Evolutionary conservation across 2,113 vertebrate genomes (phyloP).

Genomic region (Australoheros scitulus): DNA sequence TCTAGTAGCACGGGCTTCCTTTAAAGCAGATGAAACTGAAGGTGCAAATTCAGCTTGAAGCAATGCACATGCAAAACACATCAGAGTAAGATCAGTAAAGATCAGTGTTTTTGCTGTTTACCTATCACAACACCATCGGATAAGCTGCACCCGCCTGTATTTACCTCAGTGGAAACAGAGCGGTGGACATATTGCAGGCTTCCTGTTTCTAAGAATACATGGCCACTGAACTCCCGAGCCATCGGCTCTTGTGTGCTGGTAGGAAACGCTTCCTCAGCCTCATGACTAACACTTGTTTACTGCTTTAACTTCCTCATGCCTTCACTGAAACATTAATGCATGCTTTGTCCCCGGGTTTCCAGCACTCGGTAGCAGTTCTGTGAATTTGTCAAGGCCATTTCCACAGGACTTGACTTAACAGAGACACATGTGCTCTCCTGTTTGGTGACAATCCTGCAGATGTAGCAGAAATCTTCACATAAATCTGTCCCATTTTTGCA

Average conservation of each 20-base stretch:
- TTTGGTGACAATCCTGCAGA: neutral
- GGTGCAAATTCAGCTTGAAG: neutral
- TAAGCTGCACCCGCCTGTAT: constrained; percentile 24
- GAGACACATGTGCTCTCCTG: neutral
- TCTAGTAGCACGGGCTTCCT: neutral
- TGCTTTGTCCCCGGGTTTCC: constrained; percentile 15
- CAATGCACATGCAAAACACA: neutral
- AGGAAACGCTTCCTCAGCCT: constrained; percentile 63
- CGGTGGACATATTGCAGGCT: constrained; percentile 54
- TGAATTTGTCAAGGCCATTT: constrained; percentile 48
- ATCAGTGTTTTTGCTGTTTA: constrained; percentile 32
- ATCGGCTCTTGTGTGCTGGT: constrained; percentile 40
- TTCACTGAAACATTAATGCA: constrained; percentile 19
- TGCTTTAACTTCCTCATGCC: constrained; percentile 39
- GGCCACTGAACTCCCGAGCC: constrained; percentile 65
- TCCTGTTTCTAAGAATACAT: constrained; percentile 79
- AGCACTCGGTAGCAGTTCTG: constrained; percentile 4
- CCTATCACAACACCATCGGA: constrained; percentile 1
- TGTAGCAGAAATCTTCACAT: neutral
- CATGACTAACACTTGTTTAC: constrained; percentile 69
- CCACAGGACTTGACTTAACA: constrained; percentile 16
- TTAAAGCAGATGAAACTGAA: neutral
- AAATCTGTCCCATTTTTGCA: neutral
- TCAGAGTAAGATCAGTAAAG: neutral
- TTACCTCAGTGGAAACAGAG: constrained; percentile 52